Conservation (phyloP, 2,888 invertebrate species). For the Octonoba sinensis region DNA sequence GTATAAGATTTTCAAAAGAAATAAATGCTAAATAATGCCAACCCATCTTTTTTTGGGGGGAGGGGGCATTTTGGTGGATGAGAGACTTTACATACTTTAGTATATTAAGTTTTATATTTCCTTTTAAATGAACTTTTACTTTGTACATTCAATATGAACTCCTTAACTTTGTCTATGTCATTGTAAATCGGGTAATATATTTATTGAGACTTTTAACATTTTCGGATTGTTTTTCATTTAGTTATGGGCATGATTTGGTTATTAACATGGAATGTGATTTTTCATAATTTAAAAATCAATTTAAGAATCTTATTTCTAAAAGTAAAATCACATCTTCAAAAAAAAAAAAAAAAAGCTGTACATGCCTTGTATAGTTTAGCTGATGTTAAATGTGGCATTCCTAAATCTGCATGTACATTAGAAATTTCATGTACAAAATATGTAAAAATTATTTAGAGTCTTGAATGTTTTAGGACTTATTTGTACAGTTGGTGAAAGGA, state of each 20-base stretch:
- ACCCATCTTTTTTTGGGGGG: too few relatives aligned
- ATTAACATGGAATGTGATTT: conserved; percentile 36
- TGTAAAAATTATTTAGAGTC: conserved; percentile 61
- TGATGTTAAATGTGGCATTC: conserved; percentile 55
- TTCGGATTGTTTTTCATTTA: conserved; percentile 48
- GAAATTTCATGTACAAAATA: conserved; percentile 50
- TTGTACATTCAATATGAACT: conserved; percentile 7
- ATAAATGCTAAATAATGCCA: too few relatives aligned
- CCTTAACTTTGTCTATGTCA: conserved; percentile 5
- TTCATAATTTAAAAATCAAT: conserved; percentile 28
- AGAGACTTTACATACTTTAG: too few relatives aligned
- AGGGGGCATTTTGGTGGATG: too few relatives aligned
- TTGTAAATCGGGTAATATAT: conserved; percentile 4
- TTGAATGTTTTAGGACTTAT: conserved; percentile 46
- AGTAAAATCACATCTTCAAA: not conserved
- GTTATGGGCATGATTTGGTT: conserved; percentile 40
- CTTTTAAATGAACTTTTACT: not conserved
- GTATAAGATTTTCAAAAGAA: too few relatives aligned
- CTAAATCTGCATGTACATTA: conserved; percentile 51
- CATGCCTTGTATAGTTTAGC: conserved; percentile 55
- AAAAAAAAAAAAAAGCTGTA: not conserved
- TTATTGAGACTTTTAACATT: conserved; percentile 18
- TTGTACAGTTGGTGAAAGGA: conserved; percentile 62
- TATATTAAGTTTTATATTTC: too few relatives aligned
- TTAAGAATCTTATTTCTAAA: conserved; percentile 14